These are phyloP conservation scores for Drosophila ogumai DNA, from an alignment of 1,140 invertebrate genomes.

Conservation along the genomic window DNA sequence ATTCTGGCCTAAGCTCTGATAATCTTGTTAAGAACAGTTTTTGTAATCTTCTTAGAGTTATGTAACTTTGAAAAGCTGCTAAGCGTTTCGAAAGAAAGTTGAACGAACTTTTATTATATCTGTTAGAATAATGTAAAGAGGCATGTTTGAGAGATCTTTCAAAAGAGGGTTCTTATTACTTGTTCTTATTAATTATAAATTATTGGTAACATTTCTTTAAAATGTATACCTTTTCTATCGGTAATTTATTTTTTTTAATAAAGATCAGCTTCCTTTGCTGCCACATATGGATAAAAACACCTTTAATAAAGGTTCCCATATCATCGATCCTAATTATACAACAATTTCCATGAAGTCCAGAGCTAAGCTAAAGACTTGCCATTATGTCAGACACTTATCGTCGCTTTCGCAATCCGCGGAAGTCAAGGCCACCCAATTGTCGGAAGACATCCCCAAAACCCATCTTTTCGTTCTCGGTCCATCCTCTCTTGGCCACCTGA, in stretches of 20 bases:
- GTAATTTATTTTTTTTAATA: too few relatives aligned
- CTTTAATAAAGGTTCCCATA: too few relatives aligned
- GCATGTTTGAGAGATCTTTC: too few relatives aligned
- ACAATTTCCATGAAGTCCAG: not conserved
- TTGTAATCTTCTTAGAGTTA: constrained; percentile 16
- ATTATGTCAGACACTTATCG: constrained; percentile 17
- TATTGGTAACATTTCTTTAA: too few relatives aligned
- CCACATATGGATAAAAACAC: too few relatives aligned
- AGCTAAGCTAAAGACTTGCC: not conserved
- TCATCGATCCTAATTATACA: not conserved
- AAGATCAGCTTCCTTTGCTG: too few relatives aligned
- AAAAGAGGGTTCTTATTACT: too few relatives aligned
- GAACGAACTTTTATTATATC: constrained; percentile 17
- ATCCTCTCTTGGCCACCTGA: not conserved
- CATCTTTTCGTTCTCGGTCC: constrained; percentile 2
- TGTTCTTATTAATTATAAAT: too few relatives aligned
- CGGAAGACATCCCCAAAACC: not conserved
- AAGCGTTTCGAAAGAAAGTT: constrained; percentile 1
- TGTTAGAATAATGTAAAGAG: too few relatives aligned
- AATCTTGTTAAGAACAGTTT: constrained; percentile 21
- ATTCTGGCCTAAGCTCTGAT: constrained; percentile 2
- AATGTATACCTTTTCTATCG: too few relatives aligned
- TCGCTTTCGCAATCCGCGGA: constrained; percentile 1
- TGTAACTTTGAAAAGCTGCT: constrained; percentile 9
- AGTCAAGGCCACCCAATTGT: constrained; percentile 33